These are phyloP conservation scores for Papilio glaucus DNA, from an alignment of 1,140 invertebrate species.

Conservation along the genomic window DNA sequence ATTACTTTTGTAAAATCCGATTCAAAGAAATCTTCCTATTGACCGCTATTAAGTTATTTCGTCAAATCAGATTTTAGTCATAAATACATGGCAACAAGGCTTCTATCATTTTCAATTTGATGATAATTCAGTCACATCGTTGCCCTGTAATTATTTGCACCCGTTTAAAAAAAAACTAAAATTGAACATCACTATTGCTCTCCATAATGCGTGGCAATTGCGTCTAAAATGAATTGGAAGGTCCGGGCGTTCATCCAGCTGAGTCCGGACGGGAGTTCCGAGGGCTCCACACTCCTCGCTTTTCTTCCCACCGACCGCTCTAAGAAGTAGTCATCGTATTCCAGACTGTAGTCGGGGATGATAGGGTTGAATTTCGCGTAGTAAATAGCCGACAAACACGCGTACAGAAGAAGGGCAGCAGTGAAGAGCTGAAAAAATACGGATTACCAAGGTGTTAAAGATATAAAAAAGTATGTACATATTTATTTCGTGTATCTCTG, in stretches of 20 bases:
- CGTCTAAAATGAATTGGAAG: slow-evolving; percentile 79
- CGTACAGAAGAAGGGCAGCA: slow-evolving; percentile 90
- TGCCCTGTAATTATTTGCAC: slow-evolving; percentile 51
- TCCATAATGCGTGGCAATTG: slow-evolving; percentile 70
- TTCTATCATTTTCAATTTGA: not conserved
- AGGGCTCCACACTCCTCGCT: slow-evolving; percentile 69
- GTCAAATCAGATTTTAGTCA: slow-evolving; percentile 49
- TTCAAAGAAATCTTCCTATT: slow-evolving; percentile 47
- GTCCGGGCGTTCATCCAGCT: slow-evolving; percentile 75
- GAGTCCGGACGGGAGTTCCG: slow-evolving; percentile 70
- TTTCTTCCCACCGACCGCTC: slow-evolving; percentile 82
- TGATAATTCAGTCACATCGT: slow-evolving; percentile 48
- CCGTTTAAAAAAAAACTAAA: slow-evolving; percentile 33
- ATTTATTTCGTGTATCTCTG: too few species aligned
- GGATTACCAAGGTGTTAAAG: slow-evolving; percentile 23
- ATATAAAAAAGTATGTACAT: too few species aligned
- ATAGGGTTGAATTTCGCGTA: slow-evolving; percentile 93
- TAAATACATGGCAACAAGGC: slow-evolving; percentile 30
- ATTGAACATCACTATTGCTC: slow-evolving; percentile 49
- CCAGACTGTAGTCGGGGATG: slow-evolving; percentile 87
- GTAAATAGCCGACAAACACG: slow-evolving; percentile 92
- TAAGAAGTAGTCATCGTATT: slow-evolving; percentile 88
- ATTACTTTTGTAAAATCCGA: slow-evolving; percentile 41
- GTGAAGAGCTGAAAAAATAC: slow-evolving; percentile 87
- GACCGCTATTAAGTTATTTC: slow-evolving; percentile 40